Evolutionary conservation across 2,113 vertebrate species (phyloP), one percentile per base, ranked within the genome.

Genomic region (Orientallactaga bullata): DNA sequence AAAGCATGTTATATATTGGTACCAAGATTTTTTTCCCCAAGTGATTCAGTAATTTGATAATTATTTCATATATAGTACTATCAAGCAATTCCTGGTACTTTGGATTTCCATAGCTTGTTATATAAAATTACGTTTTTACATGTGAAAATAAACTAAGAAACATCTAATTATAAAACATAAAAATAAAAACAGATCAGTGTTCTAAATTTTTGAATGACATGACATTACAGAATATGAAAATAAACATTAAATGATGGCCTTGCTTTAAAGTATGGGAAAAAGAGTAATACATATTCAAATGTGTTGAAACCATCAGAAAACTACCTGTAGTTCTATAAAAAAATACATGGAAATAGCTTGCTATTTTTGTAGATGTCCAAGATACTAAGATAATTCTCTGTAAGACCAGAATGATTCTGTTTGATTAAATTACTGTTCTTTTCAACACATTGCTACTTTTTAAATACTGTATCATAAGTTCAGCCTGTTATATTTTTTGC

Each of bases 401-500:
- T 97, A 97, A 97, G 95, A 96, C 89, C 97, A 97, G 94, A 97
- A 84, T 97, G 92, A 96, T 93, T 95, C 96, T 96, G 93, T 97
- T 98, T 96, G 95, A 97, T 91, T 66, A 94, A 97, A 97, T 96
- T 95, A 95, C 94, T 96, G 92, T 98, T 93, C 97, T 98, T 98
- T 97, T 97, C 96, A 97, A 97, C 97, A 96, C 96, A 96, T 11
- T 96, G 94, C 96, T 98, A 96, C 94, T 95, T 97, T 98, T 98
- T 96, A 97, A 97, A 97, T 98, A 97, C 93, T 98, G 97, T 98
- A 98, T 97, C 94, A 95, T 97, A 98, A 98, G 96, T 97, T 97
- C 93, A 97, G 96, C 97, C 97, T 98, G 95, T 98, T 96, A 97
- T 98, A 97, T 97, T 97, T 98, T 98, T 98, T 98, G 97, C 98